phyloP scores from a whole-genome alignment of 30 jellyfish, hydroid and myxozoan species.

The Hydractinia echinata region DNA sequence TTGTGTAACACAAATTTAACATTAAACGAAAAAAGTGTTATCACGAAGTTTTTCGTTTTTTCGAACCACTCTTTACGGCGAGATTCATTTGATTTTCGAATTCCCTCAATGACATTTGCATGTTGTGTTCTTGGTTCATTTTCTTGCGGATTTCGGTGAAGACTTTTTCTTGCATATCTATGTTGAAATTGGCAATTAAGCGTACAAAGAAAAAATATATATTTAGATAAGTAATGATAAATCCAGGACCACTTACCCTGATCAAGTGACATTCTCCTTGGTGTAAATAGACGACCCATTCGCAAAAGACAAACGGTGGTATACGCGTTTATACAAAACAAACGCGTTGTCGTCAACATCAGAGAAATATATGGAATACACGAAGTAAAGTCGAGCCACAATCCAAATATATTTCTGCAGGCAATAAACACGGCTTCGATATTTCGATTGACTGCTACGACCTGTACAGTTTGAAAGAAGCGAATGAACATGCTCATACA shows the following conservation, averaged over 20 bases:
- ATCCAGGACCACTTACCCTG: conserved; percentile 1
- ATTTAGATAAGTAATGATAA: no score
- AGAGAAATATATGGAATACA: conserved; percentile 6
- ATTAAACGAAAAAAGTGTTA: no score
- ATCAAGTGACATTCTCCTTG: conserved; percentile 11
- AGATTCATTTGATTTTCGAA: no score
- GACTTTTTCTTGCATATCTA: no score
- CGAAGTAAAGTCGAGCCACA: conserved; percentile 14
- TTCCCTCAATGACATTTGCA: no score
- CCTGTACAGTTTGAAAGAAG: conserved; percentile 11
- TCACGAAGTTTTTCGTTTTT: no score
- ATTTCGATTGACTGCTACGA: conserved; percentile 14
- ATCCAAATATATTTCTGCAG: conserved; percentile 6
- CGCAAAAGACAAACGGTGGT: not conserved
- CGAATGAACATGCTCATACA: conserved; percentile 17
- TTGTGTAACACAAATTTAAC: no score
- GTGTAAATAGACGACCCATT: conserved; percentile 15
- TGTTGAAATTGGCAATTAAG: no score
- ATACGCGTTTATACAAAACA: not conserved
- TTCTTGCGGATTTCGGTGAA: no score
- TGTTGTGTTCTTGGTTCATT: no score
- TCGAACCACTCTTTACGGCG: no score
- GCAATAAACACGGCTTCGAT: conserved; percentile 20
- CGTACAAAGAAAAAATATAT: no score
- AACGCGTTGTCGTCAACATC: not conserved